Evolutionary conservation across 2,888 invertebrate genomes (phyloP), one percentile per base, ranked within the genome.

Genomic region (Agrotis ipsilon): DNA sequence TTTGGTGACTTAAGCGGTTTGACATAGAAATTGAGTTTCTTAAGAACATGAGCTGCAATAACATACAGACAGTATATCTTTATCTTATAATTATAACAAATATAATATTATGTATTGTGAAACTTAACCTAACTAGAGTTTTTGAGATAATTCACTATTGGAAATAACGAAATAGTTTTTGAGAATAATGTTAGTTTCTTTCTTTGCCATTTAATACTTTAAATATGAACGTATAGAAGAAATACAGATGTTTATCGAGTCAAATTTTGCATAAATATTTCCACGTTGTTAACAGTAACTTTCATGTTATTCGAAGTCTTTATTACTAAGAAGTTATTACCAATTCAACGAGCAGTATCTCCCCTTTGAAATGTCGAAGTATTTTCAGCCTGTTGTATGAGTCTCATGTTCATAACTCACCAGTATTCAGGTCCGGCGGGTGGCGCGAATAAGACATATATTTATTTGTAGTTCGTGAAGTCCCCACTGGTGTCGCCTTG

Each of bases 71-170:
- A 57, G 32, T 66, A 14, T 24, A 51, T 24, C 3, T 13, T 19
- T 45, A 45, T 43, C 16, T 11, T 60, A n/a, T 55, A 19, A 32
- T 19, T 68, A 18, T 49, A 68, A 45, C n/a, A 73, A 74, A 59
- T 58, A 7, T 45, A 39, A 48, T 19, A 18, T 57, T 63, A 18
- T 57, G 13, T 72, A 51, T 18, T 24, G 57, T 21, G 58, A 11
- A 16, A 54, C 4, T 19, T 16, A 43, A 74, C 13, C 1, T 24
- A 59, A 59, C 16, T 2, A 21, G 46, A 75, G 49, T 57, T 68
- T 27, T 57, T 27, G n/a, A 57, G 6, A 7, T 21, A 6, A 7
- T 19, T 49, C 13, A 61, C 11, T n/a, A 13, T n/a, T 21, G 5
- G n/a, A 21, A 11, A 45, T 18, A 16, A 9, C 52, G 39, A 14